Base-by-base conservation (phyloP, 2,797 vertebrate species). In the Craterocephalus amniculus region DNA sequence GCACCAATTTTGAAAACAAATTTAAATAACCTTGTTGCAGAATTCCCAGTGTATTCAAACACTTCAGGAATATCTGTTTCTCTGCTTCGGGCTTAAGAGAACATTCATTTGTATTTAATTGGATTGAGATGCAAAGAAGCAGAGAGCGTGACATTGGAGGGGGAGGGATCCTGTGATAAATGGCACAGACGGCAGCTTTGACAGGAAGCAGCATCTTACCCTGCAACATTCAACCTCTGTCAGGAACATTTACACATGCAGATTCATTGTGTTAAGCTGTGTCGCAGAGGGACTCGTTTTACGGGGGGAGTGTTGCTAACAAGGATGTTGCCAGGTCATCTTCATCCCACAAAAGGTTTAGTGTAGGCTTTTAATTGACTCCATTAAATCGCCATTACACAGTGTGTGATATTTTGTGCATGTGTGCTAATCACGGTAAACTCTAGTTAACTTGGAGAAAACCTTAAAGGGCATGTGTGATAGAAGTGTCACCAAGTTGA, bases 221-320 rank as follows among this genome's bases (percentile, higher is more conserved):
- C 72, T 68, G 62, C 63, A 79, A 80, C 74, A 68, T 63, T 57
- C 81, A 74, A 72, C 85, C 78, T 85, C 77, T 74, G 78, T 80
- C 83, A 76, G 74, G 63, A 65, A 63, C 62, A 51, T 64, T 79
- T 63, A 76, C 60, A 69, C 58, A 57, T 34, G 29, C 66, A 73
- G 63, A 74, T 61, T 32, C 48, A 51, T 6, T 31, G 29, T 31
- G 29, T 31, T 31, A 31, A 31, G 29, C 29, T 31, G 29, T 31
- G 29, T 31, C 6, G 3, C 34, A 63, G 22, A 29, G 55, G 35
- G n/a, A n/a, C n/a, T n/a, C n/a, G n/a, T n/a, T n/a, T n/a, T n/a
- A n/a, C n/a, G n/a, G n/a, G n/a, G n/a, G n/a, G 56, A 74, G 51
- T 13, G 62, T 18, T 27, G 67, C 57, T 74, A 74, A 80, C 69